A percentile compares a stretch with the other conserved stretches of the same genome.
Conservation (phyloP, 2,113 vertebrate species). For the Poeciliopsis prolifica region DNA sequence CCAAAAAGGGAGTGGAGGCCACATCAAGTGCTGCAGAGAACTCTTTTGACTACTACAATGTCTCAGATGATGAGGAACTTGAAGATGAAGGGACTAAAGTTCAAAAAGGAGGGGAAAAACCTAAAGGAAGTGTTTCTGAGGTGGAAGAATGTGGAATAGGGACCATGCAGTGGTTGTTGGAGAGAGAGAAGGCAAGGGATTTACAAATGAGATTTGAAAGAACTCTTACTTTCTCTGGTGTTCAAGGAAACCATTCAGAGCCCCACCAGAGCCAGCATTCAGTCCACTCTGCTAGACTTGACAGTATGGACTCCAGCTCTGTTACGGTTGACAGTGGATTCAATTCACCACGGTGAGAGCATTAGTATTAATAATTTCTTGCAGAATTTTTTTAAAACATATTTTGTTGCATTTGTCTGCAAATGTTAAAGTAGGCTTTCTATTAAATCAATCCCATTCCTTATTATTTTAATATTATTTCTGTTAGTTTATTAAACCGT, state of each 20-base stretch:
- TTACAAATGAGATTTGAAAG: constrained; percentile 97
- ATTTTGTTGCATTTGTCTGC: too few species aligned
- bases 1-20: constrained; percentile 81
- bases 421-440: too few species aligned
- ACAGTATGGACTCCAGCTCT: constrained; percentile 99
- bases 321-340: constrained; percentile 99
- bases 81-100: constrained; percentile 87
- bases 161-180: constrained; percentile 97
- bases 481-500: too few species aligned
- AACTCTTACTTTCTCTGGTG: constrained; percentile 93
- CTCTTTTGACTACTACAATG: constrained; percentile 97
- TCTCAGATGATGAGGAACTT: constrained; percentile 93
- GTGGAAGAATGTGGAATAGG: constrained; percentile 86
- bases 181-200: constrained; percentile 94
- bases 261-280: constrained; percentile 92
- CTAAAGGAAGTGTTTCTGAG: constrained; percentile 81
- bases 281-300: constrained; percentile 93
- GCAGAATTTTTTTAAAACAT: too few species aligned
- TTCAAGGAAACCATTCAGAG: constrained; percentile 85
- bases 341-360: constrained; percentile 97
- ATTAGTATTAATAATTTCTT: not conserved
- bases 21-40: constrained; percentile 83
- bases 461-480: too few species aligned
- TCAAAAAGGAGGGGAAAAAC: constrained; percentile 76
- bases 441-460: too few species aligned